Evolutionary conservation across 1,140 invertebrate genomes (phyloP).

Genomic region (Drosophila persimilis): DNA sequence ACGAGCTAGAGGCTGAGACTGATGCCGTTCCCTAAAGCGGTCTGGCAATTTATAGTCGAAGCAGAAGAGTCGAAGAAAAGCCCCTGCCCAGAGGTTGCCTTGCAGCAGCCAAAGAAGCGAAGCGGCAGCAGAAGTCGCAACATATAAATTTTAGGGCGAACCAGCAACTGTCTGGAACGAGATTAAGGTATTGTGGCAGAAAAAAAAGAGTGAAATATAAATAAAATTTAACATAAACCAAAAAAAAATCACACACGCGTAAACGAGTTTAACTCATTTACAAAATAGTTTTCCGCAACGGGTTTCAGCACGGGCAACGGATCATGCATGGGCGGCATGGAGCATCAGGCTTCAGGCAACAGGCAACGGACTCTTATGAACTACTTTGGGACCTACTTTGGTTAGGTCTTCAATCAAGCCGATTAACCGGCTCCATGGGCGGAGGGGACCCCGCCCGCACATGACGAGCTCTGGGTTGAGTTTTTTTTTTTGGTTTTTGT

Average conservation of each 20-base stretch:
- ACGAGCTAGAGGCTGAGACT: conserved; percentile 79
- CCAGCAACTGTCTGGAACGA: conserved; percentile 24
- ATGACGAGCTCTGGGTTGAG: background rate
- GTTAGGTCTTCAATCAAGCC: conserved; percentile 28
- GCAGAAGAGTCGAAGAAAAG: conserved; percentile 43
- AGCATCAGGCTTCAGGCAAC: no score
- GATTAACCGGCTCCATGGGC: background rate
- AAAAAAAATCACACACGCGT: conserved; percentile 37
- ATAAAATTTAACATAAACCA: conserved; percentile 34
- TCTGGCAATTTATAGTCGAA: conserved; percentile 74
- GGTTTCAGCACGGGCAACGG: conserved; percentile 24
- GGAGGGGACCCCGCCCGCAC: background rate
- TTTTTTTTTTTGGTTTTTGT: no score
- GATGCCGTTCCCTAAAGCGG: conserved; percentile 75
- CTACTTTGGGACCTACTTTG: conserved; percentile 47
- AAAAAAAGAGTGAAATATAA: conserved; percentile 51
- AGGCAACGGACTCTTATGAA: conserved; percentile 14
- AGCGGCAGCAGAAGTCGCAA: conserved; percentile 4
- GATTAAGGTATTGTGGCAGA: conserved; percentile 26
- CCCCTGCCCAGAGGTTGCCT: conserved; percentile 40
- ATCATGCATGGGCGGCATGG: background rate
- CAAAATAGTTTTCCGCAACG: conserved; percentile 62
- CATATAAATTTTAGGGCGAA: conserved; percentile 14
- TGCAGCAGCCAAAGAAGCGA: conserved; percentile 11
- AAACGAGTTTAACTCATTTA: conserved; percentile 78